phyloP scores from a whole-genome alignment of 2,888 invertebrate species.

The Rhogogaster chlorosoma region DNA sequence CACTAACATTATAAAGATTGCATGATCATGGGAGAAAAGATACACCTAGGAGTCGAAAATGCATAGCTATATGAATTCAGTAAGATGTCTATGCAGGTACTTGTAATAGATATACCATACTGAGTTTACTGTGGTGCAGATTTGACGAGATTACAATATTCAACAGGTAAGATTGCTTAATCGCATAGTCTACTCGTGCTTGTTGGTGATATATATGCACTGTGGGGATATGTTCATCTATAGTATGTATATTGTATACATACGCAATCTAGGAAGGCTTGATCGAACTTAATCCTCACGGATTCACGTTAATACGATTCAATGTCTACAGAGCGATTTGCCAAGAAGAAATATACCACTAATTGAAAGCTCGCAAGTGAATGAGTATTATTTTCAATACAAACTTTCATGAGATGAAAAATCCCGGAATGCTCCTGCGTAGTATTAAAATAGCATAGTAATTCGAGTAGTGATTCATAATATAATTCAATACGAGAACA shows the following conservation, averaged over 20 bases:
- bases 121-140: constrained; percentile 1
- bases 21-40: neutral
- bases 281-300: neutral
- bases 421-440: neutral
- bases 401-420: neutral
- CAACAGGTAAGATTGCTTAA: constrained; percentile 43
- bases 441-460: neutral
- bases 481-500: neutral
- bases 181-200: constrained; percentile 15
- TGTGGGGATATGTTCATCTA: neutral
- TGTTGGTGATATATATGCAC: constrained; percentile 4
- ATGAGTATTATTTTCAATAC: neutral
- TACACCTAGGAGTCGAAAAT: neutral
- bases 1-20: neutral
- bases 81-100: neutral
- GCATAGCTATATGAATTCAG: neutral
- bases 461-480: neutral
- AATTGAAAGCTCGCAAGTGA: neutral
- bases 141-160: constrained; percentile 33
- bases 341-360: neutral
- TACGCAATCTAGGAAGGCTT: neutral
- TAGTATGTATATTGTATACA: neutral
- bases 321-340: neutral
- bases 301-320: neutral
- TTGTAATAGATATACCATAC: neutral